Evolutionary conservation across 2,113 vertebrate genomes (phyloP).

Genomic region (Phasianus colchicus): DNA sequence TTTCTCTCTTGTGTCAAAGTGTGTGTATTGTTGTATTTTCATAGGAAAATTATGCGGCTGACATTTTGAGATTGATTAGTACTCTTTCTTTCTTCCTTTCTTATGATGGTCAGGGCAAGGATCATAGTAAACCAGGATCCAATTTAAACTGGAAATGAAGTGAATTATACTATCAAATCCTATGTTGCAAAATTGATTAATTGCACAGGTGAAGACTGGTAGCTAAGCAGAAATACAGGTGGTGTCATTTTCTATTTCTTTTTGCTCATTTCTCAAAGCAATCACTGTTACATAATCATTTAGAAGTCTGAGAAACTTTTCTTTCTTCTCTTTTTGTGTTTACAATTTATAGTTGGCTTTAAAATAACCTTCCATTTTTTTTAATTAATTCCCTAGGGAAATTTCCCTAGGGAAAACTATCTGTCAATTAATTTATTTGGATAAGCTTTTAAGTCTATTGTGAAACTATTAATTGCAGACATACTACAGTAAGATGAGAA

Average conservation of each 20-base stretch:
- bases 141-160: neutral
- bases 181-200: neutral
- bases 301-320: neutral
- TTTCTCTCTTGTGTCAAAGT: neutral
- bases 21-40: neutral
- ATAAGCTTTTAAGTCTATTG: neutral
- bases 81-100: neutral
- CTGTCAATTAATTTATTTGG: neutral
- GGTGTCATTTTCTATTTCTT: neutral
- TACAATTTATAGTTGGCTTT: neutral
- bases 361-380: neutral
- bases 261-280: neutral
- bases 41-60: neutral
- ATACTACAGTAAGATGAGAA: neutral
- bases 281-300: neutral
- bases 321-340: neutral
- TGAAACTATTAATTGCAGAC: neutral
- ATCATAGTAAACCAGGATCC: neutral
- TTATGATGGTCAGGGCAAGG: neutral
- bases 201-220: constrained; percentile 42
- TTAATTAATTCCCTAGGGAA: neutral
- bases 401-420: neutral
- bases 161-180: neutral
- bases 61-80: neutral
- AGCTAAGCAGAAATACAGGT: constrained; percentile 7